A percentile compares a stretch with the other conserved stretches of the same genome.
Evolutionary conservation across 2,888 invertebrate genomes (phyloP).

Genomic region (Argyresthia albistria): DNA sequence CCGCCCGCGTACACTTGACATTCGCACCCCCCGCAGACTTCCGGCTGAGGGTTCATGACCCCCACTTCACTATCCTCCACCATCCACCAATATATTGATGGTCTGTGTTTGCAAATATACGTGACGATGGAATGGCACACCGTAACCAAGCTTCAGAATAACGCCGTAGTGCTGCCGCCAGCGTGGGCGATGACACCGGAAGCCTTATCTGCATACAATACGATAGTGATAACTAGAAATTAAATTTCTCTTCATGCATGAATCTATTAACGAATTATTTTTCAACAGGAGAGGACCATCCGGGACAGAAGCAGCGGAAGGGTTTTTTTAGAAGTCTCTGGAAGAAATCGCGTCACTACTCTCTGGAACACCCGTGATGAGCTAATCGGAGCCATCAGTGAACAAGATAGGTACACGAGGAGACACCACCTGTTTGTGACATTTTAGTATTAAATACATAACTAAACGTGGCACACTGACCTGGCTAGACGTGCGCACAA

Average conservation of each 20-base stretch:
- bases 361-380: constrained; percentile 85
- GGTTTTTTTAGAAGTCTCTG: constrained; percentile 92
- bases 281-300: constrained; percentile 76
- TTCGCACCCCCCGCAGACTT: constrained; percentile 28
- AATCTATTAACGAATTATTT: constrained; percentile 16
- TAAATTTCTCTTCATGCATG: too few relatives aligned
- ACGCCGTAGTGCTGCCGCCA: neutral
- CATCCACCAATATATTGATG: neutral
- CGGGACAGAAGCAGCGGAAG: constrained; percentile 83
- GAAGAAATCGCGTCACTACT: constrained; percentile 90
- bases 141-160: neutral
- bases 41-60: constrained; percentile 24
- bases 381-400: too few relatives aligned
- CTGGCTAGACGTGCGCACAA: too few relatives aligned
- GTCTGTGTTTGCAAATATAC: neutral
- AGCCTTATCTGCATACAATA: constrained; percentile 10
- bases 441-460: too few relatives aligned
- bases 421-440: too few relatives aligned
- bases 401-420: too few relatives aligned
- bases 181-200: constrained; percentile 3
- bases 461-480: too few relatives aligned
- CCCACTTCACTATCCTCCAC: neutral
- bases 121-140: neutral
- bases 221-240: neutral
- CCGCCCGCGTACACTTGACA: constrained; percentile 51